Evolutionary conservation across 2,113 vertebrate genomes (phyloP), one percentile per base, ranked within the genome.

Genomic region (Cettia cetti): DNA sequence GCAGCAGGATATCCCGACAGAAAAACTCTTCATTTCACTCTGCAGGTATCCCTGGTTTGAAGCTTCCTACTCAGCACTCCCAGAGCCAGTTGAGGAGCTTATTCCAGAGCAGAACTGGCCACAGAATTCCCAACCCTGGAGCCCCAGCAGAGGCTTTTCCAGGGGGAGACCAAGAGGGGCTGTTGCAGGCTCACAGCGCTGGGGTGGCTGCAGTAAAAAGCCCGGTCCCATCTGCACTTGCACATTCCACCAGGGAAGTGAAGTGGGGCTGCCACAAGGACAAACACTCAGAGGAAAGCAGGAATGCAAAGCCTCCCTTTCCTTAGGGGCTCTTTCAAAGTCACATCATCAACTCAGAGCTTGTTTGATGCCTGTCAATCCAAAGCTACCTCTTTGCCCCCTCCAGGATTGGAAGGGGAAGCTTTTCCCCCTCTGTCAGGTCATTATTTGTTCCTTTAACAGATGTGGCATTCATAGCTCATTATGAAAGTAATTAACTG

Each of bases 101-200:
- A 10, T 45, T 77, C 27, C 59, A 45, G 64, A 81, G 64, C 60
- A 69, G 82, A 20, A 37, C 0, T 68, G 0, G 2, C 49, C 59
- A 10, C 0, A 0, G 19, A 63, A 35, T 69, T 35, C 52, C 50
- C 39, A 30, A 4, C 2, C 15, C 2, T 14, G 50, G 33, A 18
- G 31, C 23, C 11, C 39, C 39, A 44, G 35, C 59, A 63, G 39
- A 47, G 17, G 6, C 1, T 45, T 26, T 5, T 31, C 40, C 77
- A 52, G 28, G 22, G 87, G 42, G 53, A 26, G 19, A 37, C n/a
- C 50, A 9, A 1, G 24, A 17, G 7, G 31, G 66, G 39, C 17
- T 66, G 56, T 0, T 9, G 22, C 42, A 14, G 74, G 20, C 52
- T 7, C 42, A 13, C 30, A 11, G 61, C 0, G 19, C 50, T 1